phyloP scores from a whole-genome alignment of 2,113 vertebrate genomes.

The Tiliqua scincoides region DNA sequence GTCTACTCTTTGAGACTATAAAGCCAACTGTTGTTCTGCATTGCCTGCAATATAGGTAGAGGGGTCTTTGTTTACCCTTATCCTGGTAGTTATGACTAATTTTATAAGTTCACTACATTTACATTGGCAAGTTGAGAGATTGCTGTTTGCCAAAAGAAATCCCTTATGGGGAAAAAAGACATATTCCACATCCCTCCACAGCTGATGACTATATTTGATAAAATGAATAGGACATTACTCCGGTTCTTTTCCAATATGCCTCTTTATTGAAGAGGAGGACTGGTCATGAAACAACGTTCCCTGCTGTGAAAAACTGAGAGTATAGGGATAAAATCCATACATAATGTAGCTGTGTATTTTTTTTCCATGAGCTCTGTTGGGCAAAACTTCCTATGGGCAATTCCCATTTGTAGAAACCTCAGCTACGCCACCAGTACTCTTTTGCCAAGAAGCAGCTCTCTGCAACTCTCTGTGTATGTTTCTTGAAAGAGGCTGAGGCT shows the following conservation, averaged over 20 bases:
- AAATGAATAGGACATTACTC: constrained; percentile 33
- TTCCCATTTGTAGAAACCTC: neutral
- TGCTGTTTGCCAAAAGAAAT: constrained; percentile 58
- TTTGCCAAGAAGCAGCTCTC: neutral
- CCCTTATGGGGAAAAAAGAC: constrained; percentile 8
- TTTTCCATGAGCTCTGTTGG: neutral
- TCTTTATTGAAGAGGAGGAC: neutral
- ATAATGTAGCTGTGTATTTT: neutral
- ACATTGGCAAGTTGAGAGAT: constrained; percentile 55
- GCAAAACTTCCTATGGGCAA: neutral
- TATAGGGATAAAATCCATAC: neutral
- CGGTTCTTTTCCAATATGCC: constrained; percentile 10
- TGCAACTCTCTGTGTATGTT: neutral
- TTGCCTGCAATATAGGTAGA: constrained; percentile 51
- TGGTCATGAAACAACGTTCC: neutral
- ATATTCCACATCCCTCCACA: constrained; percentile 30
- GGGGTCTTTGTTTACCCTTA: constrained; percentile 63
- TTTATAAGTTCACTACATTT: constrained; percentile 62
- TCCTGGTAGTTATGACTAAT: constrained; percentile 54
- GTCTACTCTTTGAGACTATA: constrained; percentile 58
- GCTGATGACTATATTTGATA: constrained; percentile 53
- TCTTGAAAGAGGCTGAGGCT: neutral
- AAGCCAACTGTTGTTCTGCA: constrained; percentile 53
- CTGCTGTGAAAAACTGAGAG: neutral
- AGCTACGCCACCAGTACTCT: neutral